These are phyloP conservation scores for Tromatobia lineatoria DNA, from an alignment of 2,888 invertebrate species.

Conservation along the genomic window DNA sequence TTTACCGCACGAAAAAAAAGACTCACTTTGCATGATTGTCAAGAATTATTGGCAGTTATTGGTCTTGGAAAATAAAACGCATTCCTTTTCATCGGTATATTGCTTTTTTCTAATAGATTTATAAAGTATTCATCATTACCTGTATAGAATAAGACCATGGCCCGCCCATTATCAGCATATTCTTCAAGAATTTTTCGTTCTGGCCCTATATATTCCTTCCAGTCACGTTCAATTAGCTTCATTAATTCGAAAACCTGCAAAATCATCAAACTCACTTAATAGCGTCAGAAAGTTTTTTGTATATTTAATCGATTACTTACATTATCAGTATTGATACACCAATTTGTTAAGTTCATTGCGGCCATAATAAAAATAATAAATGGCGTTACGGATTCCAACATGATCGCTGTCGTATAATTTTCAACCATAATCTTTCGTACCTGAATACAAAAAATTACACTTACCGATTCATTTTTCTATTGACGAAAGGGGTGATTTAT, in stretches of 20 bases:
- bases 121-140: slow-evolving; percentile 8
- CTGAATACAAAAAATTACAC: slow-evolving; percentile 3
- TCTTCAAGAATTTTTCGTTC: slow-evolving; percentile 27
- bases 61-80: background rate
- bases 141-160: slow-evolving; percentile 12
- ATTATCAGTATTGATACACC: background rate
- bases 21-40: too few species aligned
- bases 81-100: background rate
- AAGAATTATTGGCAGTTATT: too few species aligned
- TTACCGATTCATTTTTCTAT: background rate
- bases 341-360: slow-evolving; percentile 4
- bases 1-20: too few species aligned
- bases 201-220: slow-evolving; percentile 16
- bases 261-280: background rate
- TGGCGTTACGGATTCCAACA: slow-evolving; percentile 23
- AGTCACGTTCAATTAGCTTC: slow-evolving; percentile 25
- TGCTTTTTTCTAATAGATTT: background rate
- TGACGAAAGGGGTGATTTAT: background rate
- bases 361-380: slow-evolving; percentile 1
- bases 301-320: background rate
- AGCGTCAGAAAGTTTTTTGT: too few species aligned
- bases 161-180: slow-evolving; percentile 30
- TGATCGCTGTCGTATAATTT: background rate
- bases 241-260: slow-evolving; percentile 30
- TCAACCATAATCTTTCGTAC: slow-evolving; percentile 24